Evolutionary conservation across 1,140 invertebrate genomes (phyloP).

Genomic region (Scaptomyza graminum): DNA sequence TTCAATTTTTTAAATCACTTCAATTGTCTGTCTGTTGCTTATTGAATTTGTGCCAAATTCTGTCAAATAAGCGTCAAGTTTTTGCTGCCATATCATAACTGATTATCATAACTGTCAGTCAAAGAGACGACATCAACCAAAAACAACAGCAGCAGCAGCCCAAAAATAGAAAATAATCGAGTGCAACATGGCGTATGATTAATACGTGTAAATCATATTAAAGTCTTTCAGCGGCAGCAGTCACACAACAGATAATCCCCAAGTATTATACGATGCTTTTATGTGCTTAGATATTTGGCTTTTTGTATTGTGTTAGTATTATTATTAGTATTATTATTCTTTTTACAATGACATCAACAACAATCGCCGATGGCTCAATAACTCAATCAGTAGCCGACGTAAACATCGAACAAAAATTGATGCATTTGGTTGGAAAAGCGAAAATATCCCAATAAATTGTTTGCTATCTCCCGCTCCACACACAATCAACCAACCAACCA

Average conservation of each 20-base stretch:
- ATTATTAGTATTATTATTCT: constrained; percentile 69
- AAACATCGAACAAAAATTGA: constrained; percentile 30
- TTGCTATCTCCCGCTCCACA: constrained; percentile 21
- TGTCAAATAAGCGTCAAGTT: constrained; percentile 64
- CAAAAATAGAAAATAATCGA: constrained; percentile 8
- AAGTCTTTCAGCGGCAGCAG: constrained; percentile 47
- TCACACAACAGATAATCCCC: constrained; percentile 1
- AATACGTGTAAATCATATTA: constrained; percentile 74
- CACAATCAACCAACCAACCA: background rate
- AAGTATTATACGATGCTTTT: background rate
- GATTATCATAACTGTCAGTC: constrained; percentile 68
- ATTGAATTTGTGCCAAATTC: constrained; percentile 50
- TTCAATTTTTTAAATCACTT: background rate
- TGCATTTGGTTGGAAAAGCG: constrained; percentile 43
- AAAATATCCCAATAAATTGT: constrained; percentile 69
- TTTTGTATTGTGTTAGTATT: background rate
- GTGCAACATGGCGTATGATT: constrained; percentile 74
- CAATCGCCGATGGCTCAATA: constrained; percentile 60
- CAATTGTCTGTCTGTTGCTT: constrained; percentile 31
- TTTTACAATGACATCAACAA: constrained; percentile 32
- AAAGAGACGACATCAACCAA: background rate
- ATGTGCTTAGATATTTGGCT: background rate
- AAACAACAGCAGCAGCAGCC: background rate
- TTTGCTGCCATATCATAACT: constrained; percentile 9
- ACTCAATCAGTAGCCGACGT: constrained; percentile 73